phyloP scores from a whole-genome alignment of 1,140 invertebrate genomes.

The Mizuhopecten yessoensis region DNA sequence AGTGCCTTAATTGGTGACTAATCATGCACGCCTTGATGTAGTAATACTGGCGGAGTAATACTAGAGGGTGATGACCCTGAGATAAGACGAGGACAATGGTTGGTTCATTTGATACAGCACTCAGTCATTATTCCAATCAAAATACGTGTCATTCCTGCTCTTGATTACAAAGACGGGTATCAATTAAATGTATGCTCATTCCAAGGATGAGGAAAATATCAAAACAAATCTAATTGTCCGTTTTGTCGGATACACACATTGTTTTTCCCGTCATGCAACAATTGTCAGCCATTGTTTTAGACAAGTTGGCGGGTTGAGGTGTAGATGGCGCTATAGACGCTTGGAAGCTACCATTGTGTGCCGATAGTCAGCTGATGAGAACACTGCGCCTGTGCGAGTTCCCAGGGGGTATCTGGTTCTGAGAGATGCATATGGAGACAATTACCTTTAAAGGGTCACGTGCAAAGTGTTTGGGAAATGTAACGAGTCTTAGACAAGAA shows the following conservation, averaged over 20 bases:
- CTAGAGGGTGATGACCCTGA: not conserved
- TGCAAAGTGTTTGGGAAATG: not conserved
- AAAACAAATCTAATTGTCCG: conserved; percentile 12
- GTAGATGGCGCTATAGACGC: not conserved
- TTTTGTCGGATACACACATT: not conserved
- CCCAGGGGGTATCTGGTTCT: not conserved
- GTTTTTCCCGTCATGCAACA: conserved; percentile 22
- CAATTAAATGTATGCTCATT: not conserved
- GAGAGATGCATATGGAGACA: not conserved
- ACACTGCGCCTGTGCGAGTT: not conserved
- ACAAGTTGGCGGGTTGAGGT: not conserved
- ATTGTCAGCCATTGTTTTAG: not conserved
- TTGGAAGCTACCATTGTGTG: not conserved
- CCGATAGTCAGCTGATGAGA: not conserved
- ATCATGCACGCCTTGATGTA: not conserved
- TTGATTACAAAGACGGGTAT: not conserved
- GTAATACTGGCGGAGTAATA: not conserved
- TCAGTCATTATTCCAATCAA: not conserved
- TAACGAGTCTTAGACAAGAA: not conserved
- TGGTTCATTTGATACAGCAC: conserved; percentile 11
- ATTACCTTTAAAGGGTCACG: not conserved
- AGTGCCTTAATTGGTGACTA: not conserved
- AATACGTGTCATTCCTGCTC: not conserved
- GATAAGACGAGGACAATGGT: not conserved
- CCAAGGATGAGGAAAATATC: not conserved